These are phyloP conservation scores for Hesperia comma DNA, from an alignment of 2,888 invertebrate species.

Conservation along the genomic window DNA sequence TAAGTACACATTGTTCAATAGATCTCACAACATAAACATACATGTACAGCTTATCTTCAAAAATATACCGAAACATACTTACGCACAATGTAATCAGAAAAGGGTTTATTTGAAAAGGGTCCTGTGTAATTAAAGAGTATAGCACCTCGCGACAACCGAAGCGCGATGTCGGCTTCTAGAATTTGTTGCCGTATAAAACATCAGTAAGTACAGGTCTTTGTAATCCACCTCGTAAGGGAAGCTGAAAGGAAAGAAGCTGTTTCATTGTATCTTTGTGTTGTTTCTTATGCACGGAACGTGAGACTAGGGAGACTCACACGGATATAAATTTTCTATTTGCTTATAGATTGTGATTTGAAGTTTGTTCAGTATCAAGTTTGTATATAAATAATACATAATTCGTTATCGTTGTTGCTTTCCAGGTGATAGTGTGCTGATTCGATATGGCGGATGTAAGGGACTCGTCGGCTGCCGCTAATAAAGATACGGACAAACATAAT, in stretches of 20 bases:
- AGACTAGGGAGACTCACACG: constrained; percentile 28
- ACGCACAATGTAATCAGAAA: not conserved
- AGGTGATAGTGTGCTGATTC: constrained; percentile 37
- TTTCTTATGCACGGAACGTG: constrained; percentile 28
- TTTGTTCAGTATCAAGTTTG: not conserved
- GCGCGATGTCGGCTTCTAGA: constrained; percentile 14
- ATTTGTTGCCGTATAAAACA: constrained; percentile 19
- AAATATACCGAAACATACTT: too few relatives aligned
- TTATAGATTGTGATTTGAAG: not conserved
- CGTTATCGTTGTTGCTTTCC: constrained; percentile 37
- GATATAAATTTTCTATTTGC: constrained; percentile 19
- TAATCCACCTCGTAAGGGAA: constrained; percentile 25
- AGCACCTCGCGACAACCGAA: constrained; percentile 23
- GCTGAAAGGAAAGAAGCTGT: constrained; percentile 34
- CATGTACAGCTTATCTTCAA: too few relatives aligned
- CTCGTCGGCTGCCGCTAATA: constrained; percentile 53
- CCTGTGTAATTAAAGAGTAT: constrained; percentile 7
- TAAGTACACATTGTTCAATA: constrained; percentile 44
- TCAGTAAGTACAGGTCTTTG: constrained; percentile 14
- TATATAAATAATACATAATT: not conserved
- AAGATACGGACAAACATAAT: constrained; percentile 70
- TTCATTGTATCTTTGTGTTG: constrained; percentile 32
- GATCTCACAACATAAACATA: not conserved
- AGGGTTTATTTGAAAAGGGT: constrained; percentile 4
- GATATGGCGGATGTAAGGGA: constrained; percentile 73